Evolutionary conservation across 2,113 vertebrate genomes (phyloP).

Genomic region (Gnathonemus echidnorhynchus): DNA sequence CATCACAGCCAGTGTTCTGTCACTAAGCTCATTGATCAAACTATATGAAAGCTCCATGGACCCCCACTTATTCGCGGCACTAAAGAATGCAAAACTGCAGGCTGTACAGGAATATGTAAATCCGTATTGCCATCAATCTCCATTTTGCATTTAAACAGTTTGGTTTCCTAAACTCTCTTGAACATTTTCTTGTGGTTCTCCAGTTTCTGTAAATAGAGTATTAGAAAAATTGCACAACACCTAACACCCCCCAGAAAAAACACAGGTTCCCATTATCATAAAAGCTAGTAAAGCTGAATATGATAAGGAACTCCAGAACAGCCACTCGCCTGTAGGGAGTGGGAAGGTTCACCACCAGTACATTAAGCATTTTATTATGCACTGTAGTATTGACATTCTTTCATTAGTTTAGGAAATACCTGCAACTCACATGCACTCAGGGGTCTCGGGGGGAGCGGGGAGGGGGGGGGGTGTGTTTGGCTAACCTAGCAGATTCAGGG

Average conservation of each 20-base stretch:
- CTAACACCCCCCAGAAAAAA: neutral
- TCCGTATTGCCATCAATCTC: neutral
- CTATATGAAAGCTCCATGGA: conserved; percentile 22
- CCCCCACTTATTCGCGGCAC: conserved; percentile 3
- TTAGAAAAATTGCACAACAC: neutral
- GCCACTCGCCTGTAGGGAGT: neutral
- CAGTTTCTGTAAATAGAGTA: neutral
- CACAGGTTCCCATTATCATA: neutral
- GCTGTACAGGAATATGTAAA: neutral
- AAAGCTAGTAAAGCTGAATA: neutral
- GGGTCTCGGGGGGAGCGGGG: neutral
- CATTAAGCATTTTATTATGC: neutral
- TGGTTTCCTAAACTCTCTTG: neutral
- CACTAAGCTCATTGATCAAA: neutral
- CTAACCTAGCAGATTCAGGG: neutral
- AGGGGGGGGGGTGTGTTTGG: neutral
- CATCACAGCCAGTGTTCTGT: neutral
- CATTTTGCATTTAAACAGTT: neutral
- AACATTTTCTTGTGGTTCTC: neutral
- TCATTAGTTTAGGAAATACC: neutral
- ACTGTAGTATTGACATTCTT: neutral
- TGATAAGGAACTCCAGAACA: neutral
- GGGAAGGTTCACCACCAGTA: neutral
- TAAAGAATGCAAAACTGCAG: conserved; percentile 14
- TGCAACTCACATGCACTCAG: neutral